Percentiles rank a stretch among this genome's conserved stretches.
Conservation (phyloP, 2,113 vertebrate species). For the Phylloscopus trochilus region DNA sequence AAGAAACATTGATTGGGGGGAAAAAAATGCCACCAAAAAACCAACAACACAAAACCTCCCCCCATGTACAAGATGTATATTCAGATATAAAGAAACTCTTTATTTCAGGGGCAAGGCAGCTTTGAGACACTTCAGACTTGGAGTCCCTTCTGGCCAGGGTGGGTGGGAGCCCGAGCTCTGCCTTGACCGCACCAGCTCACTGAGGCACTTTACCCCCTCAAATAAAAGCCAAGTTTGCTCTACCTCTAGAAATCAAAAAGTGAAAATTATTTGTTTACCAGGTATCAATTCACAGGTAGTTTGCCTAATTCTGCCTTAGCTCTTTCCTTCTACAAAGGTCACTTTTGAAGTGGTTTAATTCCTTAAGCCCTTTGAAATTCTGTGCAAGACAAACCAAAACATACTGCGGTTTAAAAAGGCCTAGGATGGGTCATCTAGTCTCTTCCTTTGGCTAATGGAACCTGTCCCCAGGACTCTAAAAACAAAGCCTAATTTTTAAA, state of each 20-base stretch:
- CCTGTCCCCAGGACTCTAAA: not conserved
- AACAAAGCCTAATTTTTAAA: constrained; percentile 8
- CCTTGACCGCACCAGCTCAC: not conserved
- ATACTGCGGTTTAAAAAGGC: not conserved
- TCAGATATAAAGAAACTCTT: accelerated
- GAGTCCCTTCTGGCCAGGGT: not conserved
- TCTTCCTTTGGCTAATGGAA: constrained; percentile 36
- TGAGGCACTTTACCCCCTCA: not conserved
- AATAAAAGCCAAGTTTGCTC: not conserved
- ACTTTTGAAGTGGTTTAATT: constrained; percentile 46
- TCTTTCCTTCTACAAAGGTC: constrained; percentile 35
- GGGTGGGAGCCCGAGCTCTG: not conserved
- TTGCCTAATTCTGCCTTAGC: not conserved
- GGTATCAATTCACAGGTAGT: not conserved
- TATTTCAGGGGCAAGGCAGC: not conserved
- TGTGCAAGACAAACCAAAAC: constrained; percentile 1
- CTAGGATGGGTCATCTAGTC: not conserved
- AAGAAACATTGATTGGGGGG: accelerated
- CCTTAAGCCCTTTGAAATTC: constrained; percentile 36
- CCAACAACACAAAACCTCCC: accelerated
- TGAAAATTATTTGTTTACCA: constrained; percentile 40
- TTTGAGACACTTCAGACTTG: not conserved
- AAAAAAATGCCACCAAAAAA: no score
- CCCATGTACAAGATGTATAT: not conserved
- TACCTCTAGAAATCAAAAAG: constrained; percentile 10